A percentile compares a stretch with the other conserved stretches of the same genome.
These are phyloP conservation scores for Portunus trituberculatus DNA, from an alignment of 1,140 invertebrate genomes.

Conservation along the genomic window DNA sequence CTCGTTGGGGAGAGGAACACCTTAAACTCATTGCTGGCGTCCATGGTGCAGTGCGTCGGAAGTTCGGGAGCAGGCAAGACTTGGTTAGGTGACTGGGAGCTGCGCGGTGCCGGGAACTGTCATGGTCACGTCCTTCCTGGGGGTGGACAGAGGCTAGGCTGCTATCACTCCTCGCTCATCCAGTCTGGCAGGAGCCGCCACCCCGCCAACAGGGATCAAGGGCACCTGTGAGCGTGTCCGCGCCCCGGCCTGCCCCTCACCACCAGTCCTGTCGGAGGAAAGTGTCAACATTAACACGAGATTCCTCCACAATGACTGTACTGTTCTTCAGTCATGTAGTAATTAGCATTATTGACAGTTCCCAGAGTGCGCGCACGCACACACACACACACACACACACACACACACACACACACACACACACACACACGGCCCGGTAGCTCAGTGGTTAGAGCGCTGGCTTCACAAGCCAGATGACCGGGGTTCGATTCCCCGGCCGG, in stretches of 20 bases:
- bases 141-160: not conserved
- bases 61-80: not conserved
- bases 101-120: not conserved
- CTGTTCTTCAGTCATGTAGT: no score
- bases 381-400: no score
- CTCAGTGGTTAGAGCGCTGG: no score
- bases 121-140: not conserved
- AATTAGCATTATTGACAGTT: no score
- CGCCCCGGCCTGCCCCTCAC: not conserved
- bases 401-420: no score
- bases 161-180: not conserved
- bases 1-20: conserved; percentile 69
- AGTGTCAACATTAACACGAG: not conserved
- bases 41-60: conserved; percentile 35
- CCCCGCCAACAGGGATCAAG: not conserved
- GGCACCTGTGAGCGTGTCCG: not conserved
- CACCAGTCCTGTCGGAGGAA: not conserved
- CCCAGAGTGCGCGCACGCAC: no score
- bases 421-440: no score
- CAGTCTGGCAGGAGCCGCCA: not conserved
- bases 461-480: no score
- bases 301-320: no score
- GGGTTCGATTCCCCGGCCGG: no score
- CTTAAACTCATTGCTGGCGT: conserved; percentile 73
- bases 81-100: not conserved